Evolutionary conservation across 2,113 vertebrate genomes (phyloP).

Genomic region (Madoqua kirkii): DNA sequence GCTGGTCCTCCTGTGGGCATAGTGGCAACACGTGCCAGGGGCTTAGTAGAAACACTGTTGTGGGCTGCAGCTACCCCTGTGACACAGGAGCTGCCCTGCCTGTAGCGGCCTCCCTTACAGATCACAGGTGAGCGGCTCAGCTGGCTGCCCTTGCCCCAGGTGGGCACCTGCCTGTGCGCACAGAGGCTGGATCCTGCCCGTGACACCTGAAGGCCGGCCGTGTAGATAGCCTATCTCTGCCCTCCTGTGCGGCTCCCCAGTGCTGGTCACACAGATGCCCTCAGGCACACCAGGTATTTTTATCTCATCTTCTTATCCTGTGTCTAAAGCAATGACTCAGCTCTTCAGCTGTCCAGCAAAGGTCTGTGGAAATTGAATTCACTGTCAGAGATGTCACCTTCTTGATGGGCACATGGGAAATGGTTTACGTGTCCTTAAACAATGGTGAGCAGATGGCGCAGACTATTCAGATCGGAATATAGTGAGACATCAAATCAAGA

Average conservation of each 20-base stretch:
- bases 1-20: not conserved
- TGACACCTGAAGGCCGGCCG: not conserved
- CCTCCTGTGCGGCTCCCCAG: not conserved
- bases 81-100: not conserved
- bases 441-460: not conserved
- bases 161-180: not conserved
- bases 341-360: not conserved
- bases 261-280: not conserved
- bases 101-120: not conserved
- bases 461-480: not conserved
- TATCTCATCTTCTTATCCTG: not conserved
- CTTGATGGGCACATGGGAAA: not conserved
- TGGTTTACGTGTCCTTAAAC: not conserved
- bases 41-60: not conserved
- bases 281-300: not conserved
- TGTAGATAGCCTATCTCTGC: fast-evolving
- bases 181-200: not conserved
- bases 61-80: fast-evolving
- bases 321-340: not conserved
- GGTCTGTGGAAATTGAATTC: not conserved
- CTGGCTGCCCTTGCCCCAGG: not conserved
- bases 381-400: not conserved
- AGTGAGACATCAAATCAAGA: not conserved
- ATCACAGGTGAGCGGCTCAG: not conserved
- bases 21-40: fast-evolving